Evolutionary conservation across 2,888 invertebrate species (phyloP), one percentile per base, ranked within the genome.

Genomic region (Mesorhabditis belari): DNA sequence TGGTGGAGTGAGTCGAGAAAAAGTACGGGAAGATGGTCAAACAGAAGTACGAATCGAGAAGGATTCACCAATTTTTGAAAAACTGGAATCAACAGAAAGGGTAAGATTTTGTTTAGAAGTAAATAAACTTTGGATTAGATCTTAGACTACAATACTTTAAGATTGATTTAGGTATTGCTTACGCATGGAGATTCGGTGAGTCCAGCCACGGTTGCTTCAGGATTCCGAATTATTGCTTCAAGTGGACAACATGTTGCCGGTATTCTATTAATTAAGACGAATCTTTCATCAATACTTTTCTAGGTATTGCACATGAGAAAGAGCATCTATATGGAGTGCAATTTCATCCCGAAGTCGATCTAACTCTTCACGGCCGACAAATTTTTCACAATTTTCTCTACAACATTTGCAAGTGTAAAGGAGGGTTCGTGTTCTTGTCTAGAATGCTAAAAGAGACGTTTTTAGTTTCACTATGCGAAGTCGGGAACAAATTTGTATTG

Each of bases 341-440:
- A 85, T 98, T 98, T 84, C 98, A 98, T 83, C 98, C 96, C 0
- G 96, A 98, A 86, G 91, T 98, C 71, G 95, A 96, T 82, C 87
- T 98, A 77, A 93, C 95, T 0, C 35, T 26, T 2, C 61, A 69
- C 54, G 70, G 69, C 12, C 50, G 86, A 6, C 59, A 87, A 79
- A 96, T 99, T 88, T 84, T 98, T 78, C 88, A 88, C 67, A 95
- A 95, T 84, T 98, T 98, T 84, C 85, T 98, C 71, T 92, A 89
- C 82, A 91, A 91, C 79, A 88, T 98, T 74, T 89, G 89, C 72
- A 90, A 91, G 12, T 85, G 93, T 69, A 61, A 51, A 17, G 75
- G 70, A 27, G 68, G 57, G 27, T 74, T 70, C 59, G 74, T 74
- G 12, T 65, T n/a, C n/a, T n/a, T n/a, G n/a, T n/a, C n/a, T 74